These are phyloP conservation scores for Eupithecia subfuscata DNA, from an alignment of 2,888 invertebrate genomes.

Conservation along the genomic window DNA sequence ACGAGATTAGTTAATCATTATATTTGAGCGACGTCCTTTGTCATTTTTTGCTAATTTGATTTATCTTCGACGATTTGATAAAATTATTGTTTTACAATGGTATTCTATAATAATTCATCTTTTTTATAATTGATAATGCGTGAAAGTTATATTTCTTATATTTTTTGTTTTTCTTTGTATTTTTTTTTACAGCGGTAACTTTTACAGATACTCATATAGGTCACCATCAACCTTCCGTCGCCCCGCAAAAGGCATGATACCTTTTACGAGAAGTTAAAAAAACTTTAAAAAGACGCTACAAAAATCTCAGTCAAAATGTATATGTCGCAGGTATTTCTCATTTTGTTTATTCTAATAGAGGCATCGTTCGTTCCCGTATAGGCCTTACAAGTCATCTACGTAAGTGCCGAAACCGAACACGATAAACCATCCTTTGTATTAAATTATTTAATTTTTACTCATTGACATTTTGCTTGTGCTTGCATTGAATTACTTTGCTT, in stretches of 20 bases:
- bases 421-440: background rate
- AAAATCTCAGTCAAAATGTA: constrained; percentile 27
- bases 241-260: background rate
- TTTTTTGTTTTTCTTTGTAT: constrained; percentile 13
- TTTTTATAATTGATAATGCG: constrained; percentile 20
- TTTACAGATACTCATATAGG: constrained; percentile 10
- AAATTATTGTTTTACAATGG: constrained; percentile 33
- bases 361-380: background rate
- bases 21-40: background rate
- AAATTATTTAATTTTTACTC: no score
- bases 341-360: background rate
- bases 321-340: constrained; percentile 20
- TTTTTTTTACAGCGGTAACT: constrained; percentile 15
- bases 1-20: background rate
- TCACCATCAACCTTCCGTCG: constrained; percentile 2
- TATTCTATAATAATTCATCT: constrained; percentile 20
- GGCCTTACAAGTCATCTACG: no score
- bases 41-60: constrained; percentile 2
- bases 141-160: constrained; percentile 15
- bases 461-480: no score
- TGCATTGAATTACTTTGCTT: no score
- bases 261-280: background rate
- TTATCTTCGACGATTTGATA: constrained; percentile 13
- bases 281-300: background rate
- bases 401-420: background rate